Evolutionary conservation across 2,888 invertebrate species (phyloP).

Genomic region (Pterostichus niger): DNA sequence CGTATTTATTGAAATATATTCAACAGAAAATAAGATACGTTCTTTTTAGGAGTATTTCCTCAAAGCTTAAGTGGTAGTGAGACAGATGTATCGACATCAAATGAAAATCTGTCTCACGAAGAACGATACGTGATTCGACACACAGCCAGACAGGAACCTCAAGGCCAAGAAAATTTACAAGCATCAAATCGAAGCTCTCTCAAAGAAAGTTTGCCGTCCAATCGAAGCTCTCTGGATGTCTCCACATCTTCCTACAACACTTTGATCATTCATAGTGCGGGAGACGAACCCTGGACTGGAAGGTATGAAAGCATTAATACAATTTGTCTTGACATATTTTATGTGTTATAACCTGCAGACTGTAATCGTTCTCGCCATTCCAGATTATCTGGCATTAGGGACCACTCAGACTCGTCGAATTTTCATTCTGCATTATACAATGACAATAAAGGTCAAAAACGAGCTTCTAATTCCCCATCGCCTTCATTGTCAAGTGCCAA

Average conservation of each 20-base stretch:
- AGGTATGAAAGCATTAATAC: conserved; percentile 71
- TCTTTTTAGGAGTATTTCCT: conserved; percentile 79
- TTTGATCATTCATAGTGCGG: conserved; percentile 88
- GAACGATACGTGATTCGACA: conserved; percentile 91
- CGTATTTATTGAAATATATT: conserved; percentile 23
- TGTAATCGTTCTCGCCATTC: background rate
- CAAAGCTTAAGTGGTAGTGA: conserved; percentile 92
- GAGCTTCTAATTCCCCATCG: conserved; percentile 74
- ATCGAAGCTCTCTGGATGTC: conserved; percentile 86
- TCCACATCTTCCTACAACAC: conserved; percentile 91
- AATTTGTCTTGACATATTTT: background rate
- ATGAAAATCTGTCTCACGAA: conserved; percentile 92
- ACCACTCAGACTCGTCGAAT: conserved; percentile 72
- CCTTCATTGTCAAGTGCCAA: conserved; percentile 73
- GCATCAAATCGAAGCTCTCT: conserved; percentile 81
- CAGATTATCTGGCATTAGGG: conserved; percentile 73
- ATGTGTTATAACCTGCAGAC: background rate
- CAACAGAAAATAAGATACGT: background rate
- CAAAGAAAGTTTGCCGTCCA: conserved; percentile 81
- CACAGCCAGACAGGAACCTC: conserved; percentile 92
- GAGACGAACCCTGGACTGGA: conserved; percentile 86
- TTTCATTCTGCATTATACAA: conserved; percentile 69
- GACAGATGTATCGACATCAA: conserved; percentile 93
- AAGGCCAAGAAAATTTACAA: conserved; percentile 91
- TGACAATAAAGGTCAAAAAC: conserved; percentile 72